These are phyloP conservation scores for Cynoglossus semilaevis DNA, from an alignment of 2,113 vertebrate genomes.

Conservation along the genomic window DNA sequence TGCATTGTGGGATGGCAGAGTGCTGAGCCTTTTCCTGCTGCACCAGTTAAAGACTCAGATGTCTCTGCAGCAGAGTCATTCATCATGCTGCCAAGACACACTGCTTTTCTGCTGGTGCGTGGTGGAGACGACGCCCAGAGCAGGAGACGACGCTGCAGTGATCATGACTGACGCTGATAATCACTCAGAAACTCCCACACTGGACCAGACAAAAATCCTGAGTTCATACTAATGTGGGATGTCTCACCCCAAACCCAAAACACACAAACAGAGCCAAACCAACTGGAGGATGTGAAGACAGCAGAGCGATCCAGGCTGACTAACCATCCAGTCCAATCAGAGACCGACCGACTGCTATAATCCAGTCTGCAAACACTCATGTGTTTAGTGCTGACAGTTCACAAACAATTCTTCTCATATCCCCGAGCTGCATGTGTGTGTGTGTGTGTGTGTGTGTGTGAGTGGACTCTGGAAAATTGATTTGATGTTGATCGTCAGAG, in stretches of 20 bases:
- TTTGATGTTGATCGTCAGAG: slow-evolving; percentile 59
- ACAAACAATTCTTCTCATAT: slow-evolving; percentile 61
- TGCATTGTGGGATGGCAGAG: background rate
- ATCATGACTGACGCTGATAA: slow-evolving; percentile 44
- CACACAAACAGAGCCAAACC: background rate
- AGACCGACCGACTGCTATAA: slow-evolving; percentile 47
- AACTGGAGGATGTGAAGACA: slow-evolving; percentile 3
- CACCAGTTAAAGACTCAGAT: slow-evolving; percentile 41
- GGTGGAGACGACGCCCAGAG: slow-evolving; percentile 30
- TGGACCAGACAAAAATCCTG: slow-evolving; percentile 23
- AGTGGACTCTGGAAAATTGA: slow-evolving; percentile 39
- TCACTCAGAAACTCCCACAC: slow-evolving; percentile 14
- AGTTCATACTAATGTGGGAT: slow-evolving; percentile 10
- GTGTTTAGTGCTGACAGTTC: slow-evolving; percentile 61
- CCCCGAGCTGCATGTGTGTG: slow-evolving; percentile 8
- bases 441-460: slow-evolving; percentile 4
- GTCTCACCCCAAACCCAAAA: slow-evolving; percentile 5
- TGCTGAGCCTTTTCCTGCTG: slow-evolving; percentile 1
- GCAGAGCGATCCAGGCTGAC: slow-evolving; percentile 25
- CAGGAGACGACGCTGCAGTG: slow-evolving; percentile 22
- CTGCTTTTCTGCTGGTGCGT: slow-evolving; percentile 24
- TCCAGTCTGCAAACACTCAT: slow-evolving; percentile 49
- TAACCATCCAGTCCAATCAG: slow-evolving; percentile 43
- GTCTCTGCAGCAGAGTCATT: slow-evolving; percentile 52
- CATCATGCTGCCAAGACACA: slow-evolving; percentile 46